Evolutionary conservation across 2,888 invertebrate genomes (phyloP).

Genomic region (Agrenia bidenticulata): DNA sequence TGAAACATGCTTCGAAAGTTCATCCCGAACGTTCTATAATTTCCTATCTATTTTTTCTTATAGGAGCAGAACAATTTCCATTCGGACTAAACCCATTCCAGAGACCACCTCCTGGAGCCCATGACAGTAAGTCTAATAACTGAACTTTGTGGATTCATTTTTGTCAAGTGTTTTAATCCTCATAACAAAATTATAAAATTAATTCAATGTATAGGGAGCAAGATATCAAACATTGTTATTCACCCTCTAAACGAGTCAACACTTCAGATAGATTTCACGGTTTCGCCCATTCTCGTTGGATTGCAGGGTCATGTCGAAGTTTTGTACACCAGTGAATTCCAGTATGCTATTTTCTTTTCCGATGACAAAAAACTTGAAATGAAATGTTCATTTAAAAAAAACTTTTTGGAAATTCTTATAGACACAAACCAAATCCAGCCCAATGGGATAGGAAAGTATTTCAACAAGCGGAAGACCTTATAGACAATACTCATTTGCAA

Average conservation of each 20-base stretch:
- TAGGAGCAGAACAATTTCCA: constrained; percentile 25
- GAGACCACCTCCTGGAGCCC: constrained; percentile 29
- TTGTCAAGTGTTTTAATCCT: no score
- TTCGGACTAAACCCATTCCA: constrained; percentile 29
- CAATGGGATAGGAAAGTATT: constrained; percentile 81
- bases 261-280: constrained; percentile 77
- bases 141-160: no score
- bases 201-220: constrained; percentile 58
- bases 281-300: constrained; percentile 79
- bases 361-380: not conserved
- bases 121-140: constrained; percentile 31
- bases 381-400: not conserved
- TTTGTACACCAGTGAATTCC: constrained; percentile 73
- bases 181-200: no score
- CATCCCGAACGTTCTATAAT: no score
- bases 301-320: constrained; percentile 83
- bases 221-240: constrained; percentile 63
- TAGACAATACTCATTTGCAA: constrained; percentile 81
- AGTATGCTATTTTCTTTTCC: constrained; percentile 59
- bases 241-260: constrained; percentile 77
- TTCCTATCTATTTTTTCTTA: no score
- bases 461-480: constrained; percentile 80
- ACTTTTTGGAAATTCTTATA: no score
- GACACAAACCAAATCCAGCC: constrained; percentile 53
- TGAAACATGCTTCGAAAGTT: no score